Evolutionary conservation across 2,113 vertebrate species (phyloP).

Genomic region (Canis aureus): DNA sequence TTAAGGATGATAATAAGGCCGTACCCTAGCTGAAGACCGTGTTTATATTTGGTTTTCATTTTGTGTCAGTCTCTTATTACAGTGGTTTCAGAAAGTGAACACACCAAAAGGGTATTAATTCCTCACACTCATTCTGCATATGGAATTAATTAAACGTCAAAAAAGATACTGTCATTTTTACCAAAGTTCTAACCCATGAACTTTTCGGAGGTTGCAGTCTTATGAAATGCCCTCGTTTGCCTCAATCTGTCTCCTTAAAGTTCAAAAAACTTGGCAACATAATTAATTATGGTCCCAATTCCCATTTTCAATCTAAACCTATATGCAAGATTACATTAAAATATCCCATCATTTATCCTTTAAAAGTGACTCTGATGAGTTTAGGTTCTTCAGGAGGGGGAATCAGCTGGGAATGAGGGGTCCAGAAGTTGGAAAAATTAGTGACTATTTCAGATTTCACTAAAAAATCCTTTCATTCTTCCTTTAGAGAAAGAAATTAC

Average conservation of each 20-base stretch:
- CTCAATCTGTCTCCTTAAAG: conserved; percentile 41
- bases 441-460: neutral
- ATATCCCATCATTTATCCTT: conserved; percentile 36
- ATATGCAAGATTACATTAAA: conserved; percentile 78
- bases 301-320: conserved; percentile 82
- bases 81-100: conserved; percentile 71
- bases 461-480: neutral
- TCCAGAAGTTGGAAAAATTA: conserved; percentile 45
- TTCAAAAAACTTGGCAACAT: conserved; percentile 63
- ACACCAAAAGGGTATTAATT: conserved; percentile 40
- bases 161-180: conserved; percentile 58
- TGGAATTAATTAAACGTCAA: conserved; percentile 68
- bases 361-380: conserved; percentile 34
- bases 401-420: conserved; percentile 17
- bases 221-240: conserved; percentile 49
- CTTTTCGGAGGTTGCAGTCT: conserved; percentile 15
- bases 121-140: conserved; percentile 42
- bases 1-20: conserved; percentile 68
- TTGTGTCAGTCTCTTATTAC: conserved; percentile 60
- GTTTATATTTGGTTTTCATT: conserved; percentile 62
- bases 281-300: conserved; percentile 84
- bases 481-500: neutral
- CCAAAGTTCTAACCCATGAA: conserved; percentile 55
- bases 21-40: neutral
- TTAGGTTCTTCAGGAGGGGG: neutral